Percentiles rank a stretch among this genome's conserved stretches.
These are phyloP conservation scores for Apus apus DNA, from an alignment of 2,113 vertebrate species.

Conservation along the genomic window DNA sequence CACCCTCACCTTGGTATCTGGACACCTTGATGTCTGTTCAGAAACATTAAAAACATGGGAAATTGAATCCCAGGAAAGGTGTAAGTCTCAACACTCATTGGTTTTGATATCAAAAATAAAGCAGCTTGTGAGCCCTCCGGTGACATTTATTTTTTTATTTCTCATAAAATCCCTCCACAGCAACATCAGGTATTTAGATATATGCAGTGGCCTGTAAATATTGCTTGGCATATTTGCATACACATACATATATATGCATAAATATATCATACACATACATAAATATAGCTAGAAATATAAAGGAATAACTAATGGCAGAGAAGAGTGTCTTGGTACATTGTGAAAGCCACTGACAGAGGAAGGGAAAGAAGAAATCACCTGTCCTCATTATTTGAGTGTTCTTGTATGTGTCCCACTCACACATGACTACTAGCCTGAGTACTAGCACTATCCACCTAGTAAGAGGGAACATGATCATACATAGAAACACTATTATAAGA, in stretches of 20 bases:
- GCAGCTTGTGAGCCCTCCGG: constrained; percentile 29
- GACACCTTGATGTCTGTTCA: background rate
- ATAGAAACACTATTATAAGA: background rate
- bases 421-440: background rate
- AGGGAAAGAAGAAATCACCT: background rate
- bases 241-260: background rate
- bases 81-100: background rate
- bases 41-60: background rate
- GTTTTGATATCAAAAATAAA: constrained; percentile 18
- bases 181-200: background rate
- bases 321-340: background rate
- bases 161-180: background rate
- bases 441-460: background rate
- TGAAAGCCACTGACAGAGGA: background rate
- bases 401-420: background rate
- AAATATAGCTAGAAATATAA: background rate
- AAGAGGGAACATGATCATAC: background rate
- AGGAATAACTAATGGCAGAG: background rate
- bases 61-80: background rate
- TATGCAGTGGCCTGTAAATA: background rate
- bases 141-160: constrained; percentile 31
- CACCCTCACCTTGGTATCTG: background rate
- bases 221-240: background rate
- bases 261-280: background rate
- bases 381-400: background rate